Percentiles rank a stretch among this genome's conserved stretches.
Evolutionary conservation across 2,113 vertebrate genomes (phyloP).

Genomic region (Cinclus cinclus): DNA sequence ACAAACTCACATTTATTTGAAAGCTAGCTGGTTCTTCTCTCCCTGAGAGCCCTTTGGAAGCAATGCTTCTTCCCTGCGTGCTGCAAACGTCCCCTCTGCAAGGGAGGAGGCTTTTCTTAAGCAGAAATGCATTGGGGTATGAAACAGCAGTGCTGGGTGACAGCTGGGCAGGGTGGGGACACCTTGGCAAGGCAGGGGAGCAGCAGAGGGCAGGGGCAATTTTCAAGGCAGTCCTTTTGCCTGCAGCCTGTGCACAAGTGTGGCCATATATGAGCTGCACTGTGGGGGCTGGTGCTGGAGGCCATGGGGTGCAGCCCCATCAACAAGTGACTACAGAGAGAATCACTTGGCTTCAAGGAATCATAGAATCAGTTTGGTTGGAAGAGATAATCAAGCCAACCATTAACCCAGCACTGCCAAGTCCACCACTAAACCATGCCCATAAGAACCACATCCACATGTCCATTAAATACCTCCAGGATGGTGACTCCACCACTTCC

Average conservation of each 20-base stretch:
- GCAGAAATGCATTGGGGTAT: accelerated
- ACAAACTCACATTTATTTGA: not conserved
- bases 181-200: accelerated
- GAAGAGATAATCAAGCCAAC: not conserved
- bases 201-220: not conserved
- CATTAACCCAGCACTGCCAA: not conserved
- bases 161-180: not conserved
- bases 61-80: not conserved
- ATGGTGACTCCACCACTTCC: not conserved
- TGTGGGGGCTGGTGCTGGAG: not conserved
- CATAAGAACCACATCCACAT: not conserved
- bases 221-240: not conserved
- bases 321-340: not conserved
- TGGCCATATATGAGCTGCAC: not conserved
- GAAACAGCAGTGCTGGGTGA: accelerated
- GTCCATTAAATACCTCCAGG: not conserved
- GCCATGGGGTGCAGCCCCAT: not conserved
- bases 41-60: not conserved
- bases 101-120: not conserved
- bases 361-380: not conserved
- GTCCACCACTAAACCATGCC: not conserved
- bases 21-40: not conserved
- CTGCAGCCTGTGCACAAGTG: not conserved
- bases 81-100: not conserved
- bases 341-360: not conserved